Conservation (phyloP, 1,140 invertebrate species). For the Uloborus diversus region DNA sequence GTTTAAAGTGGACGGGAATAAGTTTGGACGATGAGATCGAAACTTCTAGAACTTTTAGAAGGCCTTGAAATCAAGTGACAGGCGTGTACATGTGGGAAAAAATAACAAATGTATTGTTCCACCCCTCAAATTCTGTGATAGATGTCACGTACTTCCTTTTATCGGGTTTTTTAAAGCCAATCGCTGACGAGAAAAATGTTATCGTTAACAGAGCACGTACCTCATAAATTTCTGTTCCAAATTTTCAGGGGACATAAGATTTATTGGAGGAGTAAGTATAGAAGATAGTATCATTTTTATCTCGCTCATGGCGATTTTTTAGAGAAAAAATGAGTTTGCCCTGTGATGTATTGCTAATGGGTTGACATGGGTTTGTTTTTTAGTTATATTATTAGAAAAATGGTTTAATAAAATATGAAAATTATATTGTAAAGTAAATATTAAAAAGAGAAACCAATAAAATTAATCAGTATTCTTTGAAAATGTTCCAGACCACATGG, state of each 20-base stretch:
- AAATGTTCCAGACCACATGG: too few relatives aligned
- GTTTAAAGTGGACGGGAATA: neutral
- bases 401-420: too few relatives aligned
- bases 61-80: slow-evolving; percentile 11
- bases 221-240: neutral
- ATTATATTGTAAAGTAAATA: too few relatives aligned
- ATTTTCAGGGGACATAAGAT: neutral
- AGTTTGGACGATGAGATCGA: neutral
- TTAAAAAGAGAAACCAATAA: too few relatives aligned
- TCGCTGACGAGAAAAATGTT: neutral
- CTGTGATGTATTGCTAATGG: too few relatives aligned
- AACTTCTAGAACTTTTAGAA: neutral
- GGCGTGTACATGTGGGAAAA: slow-evolving; percentile 15
- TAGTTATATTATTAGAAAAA: too few relatives aligned
- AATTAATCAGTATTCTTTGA: too few relatives aligned
- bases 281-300: neutral
- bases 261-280: neutral
- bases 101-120: neutral
- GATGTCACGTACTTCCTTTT: slow-evolving; percentile 31
- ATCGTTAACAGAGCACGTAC: slow-evolving; percentile 9
- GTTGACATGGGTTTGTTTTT: too few relatives aligned
- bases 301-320: neutral
- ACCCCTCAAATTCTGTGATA: slow-evolving; percentile 24
- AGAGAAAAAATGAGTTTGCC: too few relatives aligned
- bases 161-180: neutral